Evolutionary conservation across 1,140 invertebrate genomes (phyloP).

Genomic region (Eubasilissa regina): DNA sequence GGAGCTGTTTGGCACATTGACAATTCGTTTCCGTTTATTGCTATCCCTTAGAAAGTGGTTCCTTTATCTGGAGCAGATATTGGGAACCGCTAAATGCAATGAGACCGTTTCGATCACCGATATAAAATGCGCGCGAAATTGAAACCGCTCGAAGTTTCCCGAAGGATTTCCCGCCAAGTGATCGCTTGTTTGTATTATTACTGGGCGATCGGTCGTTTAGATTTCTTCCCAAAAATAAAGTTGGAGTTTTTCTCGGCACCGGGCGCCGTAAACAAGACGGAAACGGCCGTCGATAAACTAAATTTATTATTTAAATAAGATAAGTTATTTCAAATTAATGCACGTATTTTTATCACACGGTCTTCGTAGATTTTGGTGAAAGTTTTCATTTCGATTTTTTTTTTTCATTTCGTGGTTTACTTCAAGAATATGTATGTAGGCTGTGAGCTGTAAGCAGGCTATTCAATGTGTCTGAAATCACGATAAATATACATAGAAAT

Average conservation of each 20-base stretch:
- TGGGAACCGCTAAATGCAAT: constrained; percentile 39
- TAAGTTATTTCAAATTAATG: constrained; percentile 32
- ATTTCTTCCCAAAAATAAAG: constrained; percentile 52
- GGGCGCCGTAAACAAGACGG: constrained; percentile 42
- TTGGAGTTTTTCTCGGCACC: constrained; percentile 29
- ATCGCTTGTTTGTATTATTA: constrained; percentile 57
- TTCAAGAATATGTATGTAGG: too few relatives aligned
- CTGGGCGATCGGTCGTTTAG: constrained; percentile 58
- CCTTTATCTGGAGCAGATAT: constrained; percentile 29
- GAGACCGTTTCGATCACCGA: constrained; percentile 48
- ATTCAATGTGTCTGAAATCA: too few relatives aligned
- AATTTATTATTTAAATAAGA: constrained; percentile 36
- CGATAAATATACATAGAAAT: too few relatives aligned
- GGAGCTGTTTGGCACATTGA: neutral
- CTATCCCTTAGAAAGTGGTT: neutral
- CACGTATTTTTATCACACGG: neutral
- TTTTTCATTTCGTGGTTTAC: too few relatives aligned
- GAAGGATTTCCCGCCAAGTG: constrained; percentile 38
- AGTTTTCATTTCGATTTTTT: too few relatives aligned
- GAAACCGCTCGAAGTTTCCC: constrained; percentile 44
- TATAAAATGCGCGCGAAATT: constrained; percentile 56
- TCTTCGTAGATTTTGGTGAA: too few relatives aligned
- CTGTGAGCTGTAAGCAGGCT: too few relatives aligned
- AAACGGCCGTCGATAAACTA: constrained; percentile 33
- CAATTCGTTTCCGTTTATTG: constrained; percentile 30